phyloP scores from a whole-genome alignment of 2,113 vertebrate genomes.

The Oryzias melastigma region DNA sequence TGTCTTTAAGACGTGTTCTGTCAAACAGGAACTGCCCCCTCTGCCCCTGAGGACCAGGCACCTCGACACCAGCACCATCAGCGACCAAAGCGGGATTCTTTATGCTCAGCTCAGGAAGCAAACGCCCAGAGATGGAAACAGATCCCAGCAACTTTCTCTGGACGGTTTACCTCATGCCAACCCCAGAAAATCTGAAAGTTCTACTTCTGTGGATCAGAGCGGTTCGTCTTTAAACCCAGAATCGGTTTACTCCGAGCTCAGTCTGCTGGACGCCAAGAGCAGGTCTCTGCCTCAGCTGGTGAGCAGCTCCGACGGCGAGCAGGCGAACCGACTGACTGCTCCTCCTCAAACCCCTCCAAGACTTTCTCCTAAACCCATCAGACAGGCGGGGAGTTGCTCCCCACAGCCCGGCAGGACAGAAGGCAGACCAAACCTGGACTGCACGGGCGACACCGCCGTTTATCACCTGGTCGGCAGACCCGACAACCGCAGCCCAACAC shows the following conservation, averaged over 20 bases:
- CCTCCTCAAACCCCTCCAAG: constrained; percentile 42
- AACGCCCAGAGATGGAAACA: constrained; percentile 9
- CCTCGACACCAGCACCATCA: constrained; percentile 22
- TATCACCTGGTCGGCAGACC: constrained; percentile 66
- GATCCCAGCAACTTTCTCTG: constrained; percentile 17
- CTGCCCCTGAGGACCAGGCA: constrained; percentile 64
- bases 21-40: constrained; percentile 61
- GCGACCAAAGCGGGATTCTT: constrained; percentile 30
- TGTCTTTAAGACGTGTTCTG: constrained; percentile 16
- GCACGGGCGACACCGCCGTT: constrained; percentile 23
- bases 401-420: constrained; percentile 15
- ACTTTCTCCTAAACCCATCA: constrained; percentile 54
- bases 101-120: constrained; percentile 73
- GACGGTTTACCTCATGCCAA: constrained; percentile 5
- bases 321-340: constrained; percentile 31
- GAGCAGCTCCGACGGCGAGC: constrained; percentile 14
- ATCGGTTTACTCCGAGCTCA: constrained; percentile 63
- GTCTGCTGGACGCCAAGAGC: constrained; percentile 47
- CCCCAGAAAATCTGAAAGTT: constrained; percentile 4
- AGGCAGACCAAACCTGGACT: constrained; percentile 31
- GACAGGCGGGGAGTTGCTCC: constrained; percentile 8
- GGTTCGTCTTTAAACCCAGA: neutral
- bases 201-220: constrained; percentile 10
- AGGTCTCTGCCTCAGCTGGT: constrained; percentile 57
- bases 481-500: constrained; percentile 6